Evolutionary conservation across 2,888 invertebrate species (phyloP).

Genomic region (Chymomyza caudatula): DNA sequence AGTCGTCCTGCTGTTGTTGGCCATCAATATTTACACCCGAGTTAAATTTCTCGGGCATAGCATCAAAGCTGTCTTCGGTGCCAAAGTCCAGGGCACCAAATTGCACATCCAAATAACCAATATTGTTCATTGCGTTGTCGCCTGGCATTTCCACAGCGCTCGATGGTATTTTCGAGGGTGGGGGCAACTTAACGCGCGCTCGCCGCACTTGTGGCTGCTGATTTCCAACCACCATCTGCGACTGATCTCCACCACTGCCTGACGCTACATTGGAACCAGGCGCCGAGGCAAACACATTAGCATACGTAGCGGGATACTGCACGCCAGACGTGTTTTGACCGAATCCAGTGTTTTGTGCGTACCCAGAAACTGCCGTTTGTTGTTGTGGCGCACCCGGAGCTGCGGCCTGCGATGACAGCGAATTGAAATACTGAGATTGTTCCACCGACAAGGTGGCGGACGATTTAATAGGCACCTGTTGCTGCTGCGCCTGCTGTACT

Average conservation of each 20-base stretch:
- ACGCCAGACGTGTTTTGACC: conserved; percentile 52
- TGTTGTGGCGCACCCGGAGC: conserved; percentile 39
- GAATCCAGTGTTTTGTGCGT: conserved; percentile 32
- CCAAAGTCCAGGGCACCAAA: conserved; percentile 93
- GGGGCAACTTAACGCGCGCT: conserved; percentile 87
- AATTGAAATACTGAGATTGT: conserved; percentile 83
- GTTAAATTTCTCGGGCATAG: conserved; percentile 77
- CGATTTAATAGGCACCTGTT: conserved; percentile 81
- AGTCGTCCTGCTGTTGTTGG: conserved; percentile 74
- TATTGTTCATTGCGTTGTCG: conserved; percentile 84
- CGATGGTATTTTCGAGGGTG: conserved; percentile 94
- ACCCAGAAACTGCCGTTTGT: conserved; percentile 44
- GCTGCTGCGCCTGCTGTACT: conserved; percentile 76
- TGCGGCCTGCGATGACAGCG: conserved; percentile 75
- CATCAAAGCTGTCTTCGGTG: conserved; percentile 78
- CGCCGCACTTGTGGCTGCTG: conserved; percentile 78
- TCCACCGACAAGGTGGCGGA: conserved; percentile 81
- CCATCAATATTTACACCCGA: conserved; percentile 73
- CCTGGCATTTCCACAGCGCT: conserved; percentile 98
- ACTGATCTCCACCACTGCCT: conserved; percentile 52
- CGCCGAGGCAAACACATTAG: conserved; percentile 74
- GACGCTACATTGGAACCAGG: conserved; percentile 52
- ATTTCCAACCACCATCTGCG: conserved; percentile 49
- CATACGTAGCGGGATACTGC: conserved; percentile 76
- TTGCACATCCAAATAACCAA: conserved; percentile 92